phyloP scores from a whole-genome alignment of 2,797 vertebrate genomes.

The Megaceryle alcyon region DNA sequence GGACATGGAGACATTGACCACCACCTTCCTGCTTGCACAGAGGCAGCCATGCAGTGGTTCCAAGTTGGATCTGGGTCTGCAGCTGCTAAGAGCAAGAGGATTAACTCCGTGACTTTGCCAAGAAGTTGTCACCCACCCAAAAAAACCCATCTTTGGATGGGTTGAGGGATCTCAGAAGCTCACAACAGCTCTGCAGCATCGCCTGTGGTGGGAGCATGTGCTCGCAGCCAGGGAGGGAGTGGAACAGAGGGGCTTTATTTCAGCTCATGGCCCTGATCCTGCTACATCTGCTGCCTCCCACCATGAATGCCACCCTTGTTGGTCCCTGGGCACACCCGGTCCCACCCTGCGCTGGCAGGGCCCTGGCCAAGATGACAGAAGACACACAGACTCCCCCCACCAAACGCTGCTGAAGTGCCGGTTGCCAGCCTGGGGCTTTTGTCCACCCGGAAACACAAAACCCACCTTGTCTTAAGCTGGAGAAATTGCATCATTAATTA shows the following conservation, averaged over 20 bases:
- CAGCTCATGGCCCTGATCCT: fast-evolving
- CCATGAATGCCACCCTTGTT: background rate
- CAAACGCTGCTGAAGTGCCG: fast-evolving
- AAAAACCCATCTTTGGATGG: no score
- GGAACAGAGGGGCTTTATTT: conserved; percentile 46
- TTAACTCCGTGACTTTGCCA: fast-evolving
- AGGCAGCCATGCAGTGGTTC: fast-evolving
- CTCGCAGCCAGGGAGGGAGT: fast-evolving
- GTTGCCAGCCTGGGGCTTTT: background rate
- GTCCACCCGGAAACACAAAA: background rate
- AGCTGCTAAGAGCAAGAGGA: background rate
- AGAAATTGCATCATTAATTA: background rate
- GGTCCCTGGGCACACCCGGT: background rate
- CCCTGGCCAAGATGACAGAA: background rate
- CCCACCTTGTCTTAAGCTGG: background rate
- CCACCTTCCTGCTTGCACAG: no score
- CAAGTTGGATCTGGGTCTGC: background rate
- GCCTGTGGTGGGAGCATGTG: fast-evolving
- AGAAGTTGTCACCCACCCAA: background rate
- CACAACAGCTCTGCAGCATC: fast-evolving
- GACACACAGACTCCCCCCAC: no score
- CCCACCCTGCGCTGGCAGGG: background rate
- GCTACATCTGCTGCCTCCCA: background rate
- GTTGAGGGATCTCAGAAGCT: fast-evolving
- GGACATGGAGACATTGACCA: no score